Evolutionary conservation across 2,113 vertebrate genomes (phyloP).

Genomic region (Galeopterus variegatus): DNA sequence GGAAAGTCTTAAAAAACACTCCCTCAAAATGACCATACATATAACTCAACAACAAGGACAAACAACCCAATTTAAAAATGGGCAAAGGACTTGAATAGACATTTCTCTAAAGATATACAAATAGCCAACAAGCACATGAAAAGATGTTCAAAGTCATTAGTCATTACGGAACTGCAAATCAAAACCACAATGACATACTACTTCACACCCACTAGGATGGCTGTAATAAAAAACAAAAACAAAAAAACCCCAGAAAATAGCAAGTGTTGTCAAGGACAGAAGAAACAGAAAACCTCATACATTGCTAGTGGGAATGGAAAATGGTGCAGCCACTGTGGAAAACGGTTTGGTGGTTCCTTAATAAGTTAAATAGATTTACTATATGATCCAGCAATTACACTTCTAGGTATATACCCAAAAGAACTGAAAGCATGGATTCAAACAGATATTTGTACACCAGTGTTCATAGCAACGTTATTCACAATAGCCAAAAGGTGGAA

Average conservation of each 20-base stretch:
- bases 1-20: not conserved
- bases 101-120: not conserved
- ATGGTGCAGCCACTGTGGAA: not conserved
- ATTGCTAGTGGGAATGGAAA: not conserved
- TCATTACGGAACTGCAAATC: not conserved
- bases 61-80: not conserved
- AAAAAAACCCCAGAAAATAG: not conserved
- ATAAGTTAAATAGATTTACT: not conserved
- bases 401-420: not conserved
- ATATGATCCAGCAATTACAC: not conserved
- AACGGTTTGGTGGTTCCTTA: not conserved
- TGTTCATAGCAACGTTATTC: not conserved
- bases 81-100: not conserved
- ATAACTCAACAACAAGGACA: not conserved
- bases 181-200: slow-evolving; percentile 15
- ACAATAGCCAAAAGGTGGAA: not conserved
- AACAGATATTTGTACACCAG: not conserved
- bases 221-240: not conserved
- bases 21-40: not conserved
- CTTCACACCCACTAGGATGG: not conserved
- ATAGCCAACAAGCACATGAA: not conserved
- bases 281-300: not conserved
- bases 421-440: not conserved
- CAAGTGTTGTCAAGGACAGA: not conserved
- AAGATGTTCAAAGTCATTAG: not conserved